A percentile compares a stretch with the other conserved stretches of the same genome.
These are phyloP conservation scores for Atta cephalotes DNA, from an alignment of 1,140 invertebrate species.

Conservation along the genomic window DNA sequence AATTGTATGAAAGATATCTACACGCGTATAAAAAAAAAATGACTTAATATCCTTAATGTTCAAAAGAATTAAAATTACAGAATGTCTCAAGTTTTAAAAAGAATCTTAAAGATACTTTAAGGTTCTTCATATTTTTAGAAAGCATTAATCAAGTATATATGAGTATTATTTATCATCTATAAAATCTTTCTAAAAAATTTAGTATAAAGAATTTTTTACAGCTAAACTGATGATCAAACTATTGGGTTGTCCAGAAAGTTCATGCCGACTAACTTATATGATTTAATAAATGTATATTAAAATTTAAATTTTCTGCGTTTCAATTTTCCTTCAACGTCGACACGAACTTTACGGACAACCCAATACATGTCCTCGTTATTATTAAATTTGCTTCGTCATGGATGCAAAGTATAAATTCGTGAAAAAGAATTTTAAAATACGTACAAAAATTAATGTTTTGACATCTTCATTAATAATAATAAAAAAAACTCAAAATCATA, in stretches of 20 bases:
- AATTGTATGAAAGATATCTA: background rate
- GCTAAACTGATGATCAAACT: background rate
- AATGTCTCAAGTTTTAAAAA: background rate
- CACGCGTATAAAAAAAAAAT: background rate
- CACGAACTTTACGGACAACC: no score
- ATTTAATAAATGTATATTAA: no score
- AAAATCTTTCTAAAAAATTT: background rate
- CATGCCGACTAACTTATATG: no score
- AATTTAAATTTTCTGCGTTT: no score
- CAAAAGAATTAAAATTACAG: background rate
- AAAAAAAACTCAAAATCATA: background rate
- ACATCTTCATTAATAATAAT: background rate
- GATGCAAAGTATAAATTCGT: background rate
- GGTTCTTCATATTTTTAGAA: background rate
- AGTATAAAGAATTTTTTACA: background rate
- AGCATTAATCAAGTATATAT: background rate
- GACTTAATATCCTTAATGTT: background rate
- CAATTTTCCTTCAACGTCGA: no score
- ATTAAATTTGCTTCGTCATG: slow-evolving; percentile 13
- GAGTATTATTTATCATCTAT: background rate
- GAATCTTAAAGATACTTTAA: background rate
- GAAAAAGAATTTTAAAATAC: background rate
- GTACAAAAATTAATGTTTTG: background rate
- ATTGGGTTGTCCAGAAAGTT: no score
- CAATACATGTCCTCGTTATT: background rate